Conservation (phyloP, 1,140 invertebrate species). For the Anthonomus grandis region DNA sequence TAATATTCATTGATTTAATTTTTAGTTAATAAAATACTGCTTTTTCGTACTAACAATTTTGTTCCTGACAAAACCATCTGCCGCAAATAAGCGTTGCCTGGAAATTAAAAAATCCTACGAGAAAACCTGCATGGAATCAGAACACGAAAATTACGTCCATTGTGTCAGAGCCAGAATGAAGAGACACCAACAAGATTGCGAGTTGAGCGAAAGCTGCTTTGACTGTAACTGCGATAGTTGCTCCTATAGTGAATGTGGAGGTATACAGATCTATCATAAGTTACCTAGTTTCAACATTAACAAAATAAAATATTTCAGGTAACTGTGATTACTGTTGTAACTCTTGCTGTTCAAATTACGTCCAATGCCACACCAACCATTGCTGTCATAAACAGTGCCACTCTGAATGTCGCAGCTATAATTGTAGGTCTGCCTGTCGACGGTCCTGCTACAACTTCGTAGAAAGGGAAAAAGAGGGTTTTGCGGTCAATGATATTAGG, state of each 20-base stretch:
- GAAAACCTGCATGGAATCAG: conserved; percentile 8
- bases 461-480: neutral
- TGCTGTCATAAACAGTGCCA: conserved; percentile 42
- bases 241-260: conserved; percentile 19
- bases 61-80: too few species aligned
- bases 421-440: conserved; percentile 33
- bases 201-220: conserved; percentile 1
- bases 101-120: conserved; percentile 13
- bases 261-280: conserved; percentile 1
- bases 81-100: conserved; percentile 1
- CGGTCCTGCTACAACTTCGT: conserved; percentile 31
- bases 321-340: conserved; percentile 31
- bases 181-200: conserved; percentile 7
- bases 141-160: conserved; percentile 17
- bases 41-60: too few species aligned
- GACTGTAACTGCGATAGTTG: conserved; percentile 20
- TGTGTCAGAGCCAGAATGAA: conserved; percentile 21
- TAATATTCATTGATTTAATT: too few species aligned
- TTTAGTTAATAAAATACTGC: too few species aligned
- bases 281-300: neutral
- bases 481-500: neutral
- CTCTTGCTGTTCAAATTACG: conserved; percentile 31
- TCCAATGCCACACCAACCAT: conserved; percentile 32
- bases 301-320: conserved; percentile 1
- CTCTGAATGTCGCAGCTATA: conserved; percentile 28